These are phyloP conservation scores for Paelopatides confundens DNA, from an alignment of 53 echinoderm and acorn worm species.

Conservation along the genomic window DNA sequence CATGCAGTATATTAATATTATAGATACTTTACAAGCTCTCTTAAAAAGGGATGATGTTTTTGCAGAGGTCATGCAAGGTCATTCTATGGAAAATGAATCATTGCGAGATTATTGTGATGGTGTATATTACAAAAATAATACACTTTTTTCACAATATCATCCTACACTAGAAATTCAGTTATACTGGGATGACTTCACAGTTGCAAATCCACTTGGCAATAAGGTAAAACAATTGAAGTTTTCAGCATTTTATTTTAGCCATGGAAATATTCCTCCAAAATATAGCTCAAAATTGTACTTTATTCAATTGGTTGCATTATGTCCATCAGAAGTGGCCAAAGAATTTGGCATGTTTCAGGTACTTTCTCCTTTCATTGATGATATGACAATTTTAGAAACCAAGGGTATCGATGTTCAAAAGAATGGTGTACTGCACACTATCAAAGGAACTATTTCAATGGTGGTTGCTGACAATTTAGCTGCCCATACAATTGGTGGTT, in stretches of 20 bases:
- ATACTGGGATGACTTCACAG: neutral
- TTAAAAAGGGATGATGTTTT: neutral
- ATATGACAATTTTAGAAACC: neutral
- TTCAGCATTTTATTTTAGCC: conserved; percentile 25
- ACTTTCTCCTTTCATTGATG: neutral
- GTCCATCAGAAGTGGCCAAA: conserved; percentile 27
- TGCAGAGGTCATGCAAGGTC: neutral
- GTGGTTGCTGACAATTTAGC: conserved; percentile 36
- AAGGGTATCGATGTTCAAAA: conserved; percentile 1
- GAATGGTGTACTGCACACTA: neutral
- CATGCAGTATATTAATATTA: conserved; percentile 27
- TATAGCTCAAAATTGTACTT: conserved; percentile 23
- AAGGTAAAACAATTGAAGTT: conserved; percentile 27
- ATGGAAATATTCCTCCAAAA: conserved; percentile 7
- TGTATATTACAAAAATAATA: neutral
- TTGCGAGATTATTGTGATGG: neutral
- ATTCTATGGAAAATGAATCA: neutral
- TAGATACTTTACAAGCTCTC: neutral
- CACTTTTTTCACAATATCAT: neutral
- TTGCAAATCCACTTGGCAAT: conserved; percentile 14
- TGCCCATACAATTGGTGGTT: conserved; percentile 27
- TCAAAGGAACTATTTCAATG: conserved; percentile 19
- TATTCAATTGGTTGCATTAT: conserved; percentile 15
- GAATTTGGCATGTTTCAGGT: neutral
- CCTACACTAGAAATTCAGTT: neutral